Percentiles rank a stretch among this genome's conserved stretches.
phyloP scores from a whole-genome alignment of 2,888 invertebrate species.

The Eupithecia exiguata region DNA sequence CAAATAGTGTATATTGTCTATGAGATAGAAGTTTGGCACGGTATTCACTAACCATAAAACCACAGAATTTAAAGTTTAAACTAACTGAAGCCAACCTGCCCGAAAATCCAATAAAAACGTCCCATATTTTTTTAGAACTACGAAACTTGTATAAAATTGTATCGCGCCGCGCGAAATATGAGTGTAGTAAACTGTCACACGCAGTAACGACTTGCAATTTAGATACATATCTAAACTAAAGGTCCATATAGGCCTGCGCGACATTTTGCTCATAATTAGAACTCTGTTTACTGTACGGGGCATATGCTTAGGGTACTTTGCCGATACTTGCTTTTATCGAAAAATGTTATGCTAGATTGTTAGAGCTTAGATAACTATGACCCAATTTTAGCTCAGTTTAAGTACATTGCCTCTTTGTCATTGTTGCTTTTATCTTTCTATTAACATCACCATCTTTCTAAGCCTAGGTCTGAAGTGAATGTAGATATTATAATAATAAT shows the following conservation, averaged over 20 bases:
- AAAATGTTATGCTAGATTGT: no score
- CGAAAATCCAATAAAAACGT: slow-evolving; percentile 25
- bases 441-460: no score
- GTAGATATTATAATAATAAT: no score
- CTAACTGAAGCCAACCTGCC: slow-evolving; percentile 16
- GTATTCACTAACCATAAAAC: slow-evolving; percentile 17
- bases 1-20: no score
- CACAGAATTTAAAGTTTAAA: slow-evolving; percentile 2
- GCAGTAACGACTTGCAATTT: slow-evolving; percentile 35
- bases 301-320: neutral
- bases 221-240: slow-evolving; percentile 39
- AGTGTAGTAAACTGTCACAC: slow-evolving; percentile 38
- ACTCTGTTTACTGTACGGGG: neutral
- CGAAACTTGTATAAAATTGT: slow-evolving; percentile 31
- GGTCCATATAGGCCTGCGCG: slow-evolving; percentile 3
- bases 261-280: neutral
- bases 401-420: no score
- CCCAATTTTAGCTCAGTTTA: no score
- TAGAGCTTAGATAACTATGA: no score
- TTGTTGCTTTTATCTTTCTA: no score
- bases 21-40: neutral
- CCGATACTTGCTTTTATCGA: no score
- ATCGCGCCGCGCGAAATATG: slow-evolving; percentile 37
- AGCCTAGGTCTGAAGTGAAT: no score
- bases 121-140: slow-evolving; percentile 26